Conservation (phyloP, 2,888 invertebrate species). For the Drosophila mettleri region DNA sequence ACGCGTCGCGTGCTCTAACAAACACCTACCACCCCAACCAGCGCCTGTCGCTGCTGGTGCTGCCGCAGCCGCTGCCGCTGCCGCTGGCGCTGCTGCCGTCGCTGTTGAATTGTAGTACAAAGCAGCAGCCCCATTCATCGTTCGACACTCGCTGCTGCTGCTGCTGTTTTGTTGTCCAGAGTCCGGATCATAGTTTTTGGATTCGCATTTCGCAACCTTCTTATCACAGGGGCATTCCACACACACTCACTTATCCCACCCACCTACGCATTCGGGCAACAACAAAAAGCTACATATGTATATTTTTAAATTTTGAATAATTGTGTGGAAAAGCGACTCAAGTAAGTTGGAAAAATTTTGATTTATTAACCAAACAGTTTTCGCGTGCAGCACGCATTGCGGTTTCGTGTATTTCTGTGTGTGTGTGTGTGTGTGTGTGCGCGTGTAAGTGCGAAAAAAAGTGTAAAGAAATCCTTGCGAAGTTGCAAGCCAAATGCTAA, state of each 20-base stretch:
- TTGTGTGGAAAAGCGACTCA: conserved; percentile 32
- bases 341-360: conserved; percentile 54
- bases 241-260: background rate
- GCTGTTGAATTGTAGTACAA: conserved; percentile 69
- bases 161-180: conserved; percentile 62
- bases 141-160: conserved; percentile 62
- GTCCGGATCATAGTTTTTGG: conserved; percentile 54
- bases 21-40: conserved; percentile 52
- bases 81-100: conserved; percentile 29
- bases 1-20: conserved; percentile 71
- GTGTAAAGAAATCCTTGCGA: conserved; percentile 66
- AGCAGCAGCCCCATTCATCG: conserved; percentile 71
- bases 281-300: conserved; percentile 12
- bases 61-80: conserved; percentile 20
- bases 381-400: conserved; percentile 44
- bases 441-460: conserved; percentile 39
- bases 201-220: conserved; percentile 46
- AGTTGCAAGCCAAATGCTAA: conserved; percentile 78
- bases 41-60: conserved; percentile 42
- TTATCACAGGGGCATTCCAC: conserved; percentile 34
- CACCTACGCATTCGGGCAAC: conserved; percentile 17
- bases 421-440: conserved; percentile 17
- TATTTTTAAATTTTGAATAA: conserved; percentile 41
- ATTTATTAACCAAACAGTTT: conserved; percentile 36
- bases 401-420: conserved; percentile 16